These are phyloP conservation scores for Spicauda simplicius DNA, from an alignment of 2,888 invertebrate species.

Conservation along the genomic window DNA sequence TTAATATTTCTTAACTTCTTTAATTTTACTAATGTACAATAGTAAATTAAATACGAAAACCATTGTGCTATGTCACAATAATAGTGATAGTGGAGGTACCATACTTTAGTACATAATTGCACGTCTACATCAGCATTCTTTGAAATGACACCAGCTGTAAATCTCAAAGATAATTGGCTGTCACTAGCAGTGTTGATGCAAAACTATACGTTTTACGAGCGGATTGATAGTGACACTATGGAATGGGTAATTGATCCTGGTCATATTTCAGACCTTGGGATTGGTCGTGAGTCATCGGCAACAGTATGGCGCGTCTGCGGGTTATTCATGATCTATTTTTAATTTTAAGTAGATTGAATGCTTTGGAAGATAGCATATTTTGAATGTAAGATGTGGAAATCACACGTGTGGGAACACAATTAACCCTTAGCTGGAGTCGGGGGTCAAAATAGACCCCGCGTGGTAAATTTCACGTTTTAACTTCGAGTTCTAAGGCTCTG, in stretches of 20 bases:
- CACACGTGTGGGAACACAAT: too few relatives aligned
- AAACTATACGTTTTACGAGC: slow-evolving; percentile 44
- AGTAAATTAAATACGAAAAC: too few relatives aligned
- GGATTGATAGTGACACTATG: slow-evolving; percentile 43
- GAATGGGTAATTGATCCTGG: slow-evolving; percentile 42
- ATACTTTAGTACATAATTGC: slow-evolving; percentile 13
- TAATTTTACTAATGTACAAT: too few relatives aligned
- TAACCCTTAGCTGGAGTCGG: too few relatives aligned
- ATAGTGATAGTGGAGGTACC: too few relatives aligned
- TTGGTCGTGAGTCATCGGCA: slow-evolving; percentile 35
- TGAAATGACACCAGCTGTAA: slow-evolving; percentile 45
- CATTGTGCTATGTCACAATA: too few relatives aligned
- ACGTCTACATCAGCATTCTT: slow-evolving; percentile 34
- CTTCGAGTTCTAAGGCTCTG: too few relatives aligned
- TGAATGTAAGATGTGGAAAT: too few relatives aligned
- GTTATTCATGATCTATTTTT: slow-evolving; percentile 11
- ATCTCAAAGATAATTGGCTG: slow-evolving; percentile 52
- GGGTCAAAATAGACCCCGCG: too few relatives aligned
- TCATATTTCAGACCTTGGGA: slow-evolving; percentile 40
- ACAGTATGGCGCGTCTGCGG: slow-evolving; percentile 9
- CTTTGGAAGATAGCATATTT: too few relatives aligned
- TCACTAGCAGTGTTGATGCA: slow-evolving; percentile 46
- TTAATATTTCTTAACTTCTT: too few relatives aligned
- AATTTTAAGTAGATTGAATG: not conserved
- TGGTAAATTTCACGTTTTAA: too few relatives aligned